These are phyloP conservation scores for Eristalis tenax DNA, from an alignment of 2,888 invertebrate species.

Conservation along the genomic window DNA sequence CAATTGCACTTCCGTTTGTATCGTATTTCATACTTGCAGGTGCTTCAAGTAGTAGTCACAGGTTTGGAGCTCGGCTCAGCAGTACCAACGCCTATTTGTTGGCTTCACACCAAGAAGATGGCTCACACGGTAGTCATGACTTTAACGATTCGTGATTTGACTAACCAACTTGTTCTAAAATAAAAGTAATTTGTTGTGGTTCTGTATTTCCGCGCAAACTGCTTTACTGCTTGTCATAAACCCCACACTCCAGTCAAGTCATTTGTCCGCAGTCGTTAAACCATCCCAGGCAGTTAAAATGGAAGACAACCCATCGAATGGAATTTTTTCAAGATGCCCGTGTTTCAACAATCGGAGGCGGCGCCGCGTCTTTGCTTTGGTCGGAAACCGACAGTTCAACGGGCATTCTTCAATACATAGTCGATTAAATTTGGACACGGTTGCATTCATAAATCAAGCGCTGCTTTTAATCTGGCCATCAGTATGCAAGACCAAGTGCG, in stretches of 20 bases:
- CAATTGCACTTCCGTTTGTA: neutral
- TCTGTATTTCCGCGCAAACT: neutral
- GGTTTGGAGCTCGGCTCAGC: neutral
- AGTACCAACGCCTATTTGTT: no score
- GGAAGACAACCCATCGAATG: neutral
- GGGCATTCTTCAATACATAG: neutral
- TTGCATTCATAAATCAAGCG: slow-evolving; percentile 37
- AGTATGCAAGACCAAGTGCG: slow-evolving; percentile 43
- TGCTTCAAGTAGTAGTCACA: neutral
- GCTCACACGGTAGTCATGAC: no score
- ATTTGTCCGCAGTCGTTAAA: neutral
- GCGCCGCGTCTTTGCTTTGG: neutral
- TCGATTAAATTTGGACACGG: slow-evolving; percentile 46
- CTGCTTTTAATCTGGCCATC: slow-evolving; percentile 7
- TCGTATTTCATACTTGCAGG: neutral
- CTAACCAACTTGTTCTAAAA: no score
- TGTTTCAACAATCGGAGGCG: neutral
- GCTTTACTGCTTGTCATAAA: neutral
- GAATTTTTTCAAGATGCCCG: neutral
- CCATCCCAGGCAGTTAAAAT: neutral
- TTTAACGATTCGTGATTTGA: no score
- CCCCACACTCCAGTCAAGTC: neutral
- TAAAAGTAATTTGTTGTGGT: neutral
- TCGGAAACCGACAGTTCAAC: neutral
- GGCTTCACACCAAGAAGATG: no score